A percentile compares a stretch with the other conserved stretches of the same genome.
Conservation (phyloP, 1,140 invertebrate genomes). For the Nylanderia fulva region DNA sequence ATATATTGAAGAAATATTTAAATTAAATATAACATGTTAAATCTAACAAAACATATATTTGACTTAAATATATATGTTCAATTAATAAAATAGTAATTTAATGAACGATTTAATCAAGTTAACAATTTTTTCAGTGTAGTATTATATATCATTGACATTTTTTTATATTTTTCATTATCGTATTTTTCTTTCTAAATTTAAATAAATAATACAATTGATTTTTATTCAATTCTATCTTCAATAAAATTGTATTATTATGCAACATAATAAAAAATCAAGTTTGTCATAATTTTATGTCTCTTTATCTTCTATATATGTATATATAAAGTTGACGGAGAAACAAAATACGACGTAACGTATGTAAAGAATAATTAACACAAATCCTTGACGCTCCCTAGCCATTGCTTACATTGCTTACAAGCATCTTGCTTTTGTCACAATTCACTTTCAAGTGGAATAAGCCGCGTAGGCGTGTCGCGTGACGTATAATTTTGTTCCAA, state of each 20-base stretch:
- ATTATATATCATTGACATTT: neutral
- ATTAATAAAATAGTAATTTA: too few relatives aligned
- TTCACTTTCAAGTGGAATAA: constrained; percentile 20
- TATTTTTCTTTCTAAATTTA: neutral
- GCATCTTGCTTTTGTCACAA: constrained; percentile 20
- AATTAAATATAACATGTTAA: too few relatives aligned
- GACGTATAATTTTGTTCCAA: constrained; percentile 26
- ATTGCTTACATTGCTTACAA: constrained; percentile 56
- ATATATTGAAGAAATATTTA: too few relatives aligned
- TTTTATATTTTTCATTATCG: neutral
- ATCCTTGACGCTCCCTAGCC: constrained; percentile 67
- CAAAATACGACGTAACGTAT: constrained; percentile 21
- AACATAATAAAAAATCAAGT: neutral
- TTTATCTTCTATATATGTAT: neutral
- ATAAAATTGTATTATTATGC: constrained; percentile 9
- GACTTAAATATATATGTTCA: too few relatives aligned
- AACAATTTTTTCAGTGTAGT: too few relatives aligned
- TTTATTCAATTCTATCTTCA: neutral
- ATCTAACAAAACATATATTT: too few relatives aligned
- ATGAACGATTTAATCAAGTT: too few relatives aligned
- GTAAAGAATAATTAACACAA: constrained; percentile 62
- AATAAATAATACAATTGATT: constrained; percentile 1
- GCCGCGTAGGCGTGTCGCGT: constrained; percentile 35
- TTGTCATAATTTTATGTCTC: neutral
- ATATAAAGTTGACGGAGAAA: neutral